Percentiles rank a stretch among this genome's conserved stretches.
Conservation (phyloP, 2,888 invertebrate genomes). For the Noctua janthina region DNA sequence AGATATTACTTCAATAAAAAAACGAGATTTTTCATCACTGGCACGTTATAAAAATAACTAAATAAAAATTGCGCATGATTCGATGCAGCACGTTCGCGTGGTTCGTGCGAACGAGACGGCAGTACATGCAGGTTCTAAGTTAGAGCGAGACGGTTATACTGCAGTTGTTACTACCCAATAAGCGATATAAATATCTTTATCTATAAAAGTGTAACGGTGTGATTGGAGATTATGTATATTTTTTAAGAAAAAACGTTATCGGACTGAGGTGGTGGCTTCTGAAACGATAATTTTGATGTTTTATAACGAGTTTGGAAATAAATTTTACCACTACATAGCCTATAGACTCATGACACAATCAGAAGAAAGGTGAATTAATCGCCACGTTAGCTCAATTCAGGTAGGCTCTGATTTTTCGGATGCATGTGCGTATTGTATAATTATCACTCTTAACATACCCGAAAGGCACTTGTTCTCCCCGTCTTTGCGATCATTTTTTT, state of each 20-base stretch:
- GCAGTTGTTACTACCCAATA: constrained; percentile 47
- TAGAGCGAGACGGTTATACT: constrained; percentile 37
- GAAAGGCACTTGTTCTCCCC: no score
- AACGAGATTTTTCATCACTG: constrained; percentile 36
- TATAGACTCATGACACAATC: no score
- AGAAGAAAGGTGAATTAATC: no score
- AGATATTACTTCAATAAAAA: constrained; percentile 23
- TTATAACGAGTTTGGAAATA: neutral
- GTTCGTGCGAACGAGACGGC: constrained; percentile 10
- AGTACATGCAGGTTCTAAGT: neutral
- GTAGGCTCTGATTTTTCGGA: no score
- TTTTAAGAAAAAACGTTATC: constrained; percentile 21
- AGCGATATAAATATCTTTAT: constrained; percentile 42
- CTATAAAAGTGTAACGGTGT: constrained; percentile 33
- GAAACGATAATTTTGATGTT: neutral
- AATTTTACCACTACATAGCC: no score
- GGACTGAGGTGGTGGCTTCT: neutral
- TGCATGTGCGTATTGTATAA: no score
- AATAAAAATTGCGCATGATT: constrained; percentile 58
- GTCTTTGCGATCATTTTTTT: no score
- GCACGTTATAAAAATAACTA: constrained; percentile 48
- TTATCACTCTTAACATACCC: no score
- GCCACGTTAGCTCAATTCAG: no score
- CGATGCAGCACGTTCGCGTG: constrained; percentile 33
- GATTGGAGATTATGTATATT: constrained; percentile 15